Base-by-base conservation (phyloP, 2,888 invertebrate species). In the Metalampra italica region DNA sequence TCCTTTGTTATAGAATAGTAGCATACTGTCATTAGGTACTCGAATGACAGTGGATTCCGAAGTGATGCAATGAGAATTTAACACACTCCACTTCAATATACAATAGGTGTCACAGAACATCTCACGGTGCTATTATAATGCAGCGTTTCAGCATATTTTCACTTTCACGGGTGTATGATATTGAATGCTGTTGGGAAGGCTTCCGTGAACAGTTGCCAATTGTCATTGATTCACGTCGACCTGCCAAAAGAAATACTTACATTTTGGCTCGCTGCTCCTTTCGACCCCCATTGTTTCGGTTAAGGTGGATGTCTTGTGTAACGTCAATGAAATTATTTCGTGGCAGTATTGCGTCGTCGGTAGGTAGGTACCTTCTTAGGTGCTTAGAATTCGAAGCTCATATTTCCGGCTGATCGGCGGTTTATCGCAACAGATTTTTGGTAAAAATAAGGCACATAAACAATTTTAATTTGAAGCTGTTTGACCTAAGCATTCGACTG, bases 101-200 rank as follows among this genome's bases (percentile, higher is more conserved):
- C 54, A 52, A 52, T 55, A 47, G 51, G 40, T 38, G 49, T 40
- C 43, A 71, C 72, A 64, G 76, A 76, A 65, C 68, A 69, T 84
- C 85, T 78, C 84, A 83, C 79, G 82, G 71, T 67, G 61, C 73
- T 65, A 71, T 81, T 75, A 69, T 66, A 58, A 63, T 62, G n/a
- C 62, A 67, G 68, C 64, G 74, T 77, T 82, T 72, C 70, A 68
- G 69, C 62, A 77, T 46, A 47, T 78, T 82, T 79, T 79, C 81
- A 81, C 84, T 81, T 82, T 79, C 77, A 62, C 68, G 66, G 57
- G 63, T 67, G 57, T 57, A 63, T 22, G 61, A 34, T 54, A 53
- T n/a, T 22, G 22, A 22, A 22, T 22, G 5, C 22, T 5, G 22
- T 22, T 46, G 52, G 40, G 47, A 15, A 14, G 12, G 22, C 22